Base-by-base conservation (phyloP, 2,888 invertebrate species). In the Platycheirus rosarum region DNA sequence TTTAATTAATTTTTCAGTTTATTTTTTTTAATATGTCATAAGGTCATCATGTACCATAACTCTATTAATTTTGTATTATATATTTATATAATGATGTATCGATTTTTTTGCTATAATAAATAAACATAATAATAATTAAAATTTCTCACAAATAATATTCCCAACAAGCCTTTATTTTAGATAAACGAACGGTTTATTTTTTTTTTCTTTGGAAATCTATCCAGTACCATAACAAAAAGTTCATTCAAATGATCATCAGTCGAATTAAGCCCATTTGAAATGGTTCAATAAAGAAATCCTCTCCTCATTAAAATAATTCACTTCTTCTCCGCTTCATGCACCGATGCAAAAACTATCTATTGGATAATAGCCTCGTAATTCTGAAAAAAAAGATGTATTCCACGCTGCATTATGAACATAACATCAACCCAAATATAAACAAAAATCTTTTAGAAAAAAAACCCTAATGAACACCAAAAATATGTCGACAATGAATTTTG, bases 321-420 rank as follows among this genome's bases (percentile, higher is more conserved):
- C 13, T 11, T 8, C 49, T 48, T 60, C 18, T 51, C 8, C 44
- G 53, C 62, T 76, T 70, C 70, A 76, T 69, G 76, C 76, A 62
- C 60, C 35, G 69, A 62, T 75, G 60, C 26, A 44, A 63, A 63
- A 42, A 55, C 2, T 9, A 44, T 11, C 37, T 35, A 51, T 75
- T 75, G 60, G 20, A 53, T 75, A 75, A 75, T 29, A 14, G 40
- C 14, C 9, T 40, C 40, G 44, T 53, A 51, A 57, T 48, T 55
- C 23, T 6, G 8, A 11, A 46, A 42, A 13, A 26, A 63, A 48
- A 63, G 16, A 46, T 63, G 29, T 37, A 37, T 13, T 23, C 23
- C 26, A 48, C 42, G 26, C 60, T 48, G 11, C 32, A 63, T 6
- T 48, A 63, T 63, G 2, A 48, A 44, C 57, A 37, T 35, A 49